These are phyloP conservation scores for Sialia sialis DNA, from an alignment of 2,113 vertebrate species.

Conservation along the genomic window DNA sequence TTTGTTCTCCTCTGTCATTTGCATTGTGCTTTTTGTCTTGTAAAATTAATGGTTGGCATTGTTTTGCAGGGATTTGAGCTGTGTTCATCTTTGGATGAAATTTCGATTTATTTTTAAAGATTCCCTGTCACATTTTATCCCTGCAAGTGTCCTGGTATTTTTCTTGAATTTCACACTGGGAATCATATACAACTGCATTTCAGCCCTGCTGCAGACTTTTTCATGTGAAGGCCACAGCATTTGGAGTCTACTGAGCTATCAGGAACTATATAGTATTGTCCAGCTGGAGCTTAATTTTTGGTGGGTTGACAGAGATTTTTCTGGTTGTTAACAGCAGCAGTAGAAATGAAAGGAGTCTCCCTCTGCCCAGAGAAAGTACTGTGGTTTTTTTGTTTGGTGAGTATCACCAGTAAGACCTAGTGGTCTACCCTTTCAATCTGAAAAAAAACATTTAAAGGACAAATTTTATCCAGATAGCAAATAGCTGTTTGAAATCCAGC, in stretches of 20 bases:
- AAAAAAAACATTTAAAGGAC: rapidly evolving
- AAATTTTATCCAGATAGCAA: not conserved
- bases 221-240: not conserved
- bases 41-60: not conserved
- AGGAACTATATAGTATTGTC: not conserved
- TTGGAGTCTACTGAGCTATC: not conserved
- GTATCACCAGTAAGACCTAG: not conserved
- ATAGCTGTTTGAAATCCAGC: not conserved
- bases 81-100: not conserved
- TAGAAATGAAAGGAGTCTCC: not conserved
- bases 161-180: not conserved
- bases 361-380: not conserved
- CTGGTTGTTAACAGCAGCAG: not conserved
- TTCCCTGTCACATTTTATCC: not conserved
- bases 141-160: not conserved
- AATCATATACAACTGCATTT: rapidly evolving
- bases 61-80: not conserved
- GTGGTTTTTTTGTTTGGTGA: not conserved
- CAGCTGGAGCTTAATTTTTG: not conserved
- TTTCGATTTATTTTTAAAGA: not conserved
- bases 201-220: not conserved
- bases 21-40: not conserved
- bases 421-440: not conserved
- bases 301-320: not conserved
- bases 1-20: not conserved